phyloP scores from a whole-genome alignment of 1,140 invertebrate species.

The Cherax destructor region DNA sequence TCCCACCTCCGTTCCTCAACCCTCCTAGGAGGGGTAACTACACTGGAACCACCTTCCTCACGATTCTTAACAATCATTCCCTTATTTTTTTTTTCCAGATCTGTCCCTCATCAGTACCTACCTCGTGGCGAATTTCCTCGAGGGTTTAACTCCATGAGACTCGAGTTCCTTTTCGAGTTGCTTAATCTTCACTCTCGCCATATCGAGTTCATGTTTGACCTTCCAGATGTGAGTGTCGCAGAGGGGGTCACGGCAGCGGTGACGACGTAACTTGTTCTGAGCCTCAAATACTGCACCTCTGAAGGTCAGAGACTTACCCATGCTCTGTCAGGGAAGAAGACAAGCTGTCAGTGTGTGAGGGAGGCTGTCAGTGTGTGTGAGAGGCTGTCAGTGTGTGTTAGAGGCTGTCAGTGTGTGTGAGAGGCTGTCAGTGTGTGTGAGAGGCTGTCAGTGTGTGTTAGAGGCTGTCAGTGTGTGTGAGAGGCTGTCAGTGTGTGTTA shows the following conservation, averaged over 20 bases:
- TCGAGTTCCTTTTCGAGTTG: constrained; percentile 90
- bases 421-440: neutral
- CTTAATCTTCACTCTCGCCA: constrained; percentile 87
- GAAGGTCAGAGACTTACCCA: constrained; percentile 91
- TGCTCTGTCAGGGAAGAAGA: constrained; percentile 76
- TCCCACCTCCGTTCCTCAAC: too few relatives aligned
- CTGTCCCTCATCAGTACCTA: constrained; percentile 19
- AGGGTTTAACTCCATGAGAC: constrained; percentile 81
- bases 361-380: neutral
- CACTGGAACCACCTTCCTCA: too few relatives aligned
- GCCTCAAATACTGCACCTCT: constrained; percentile 93
- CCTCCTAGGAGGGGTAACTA: too few relatives aligned
- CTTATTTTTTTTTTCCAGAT: neutral
- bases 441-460: neutral
- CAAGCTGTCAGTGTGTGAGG: neutral
- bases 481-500: too few relatives aligned
- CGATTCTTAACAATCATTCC: too few relatives aligned
- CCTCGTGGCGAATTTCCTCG: constrained; percentile 69
- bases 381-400: neutral
- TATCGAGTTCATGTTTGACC: constrained; percentile 90
- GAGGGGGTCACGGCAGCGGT: constrained; percentile 86
- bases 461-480: neutral
- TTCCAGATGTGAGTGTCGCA: constrained; percentile 87
- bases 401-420: neutral
- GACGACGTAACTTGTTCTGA: constrained; percentile 78